Percentiles rank a stretch among this genome's conserved stretches.
Evolutionary conservation across 2,888 invertebrate genomes (phyloP).

Genomic region (Himalopsyche anomala): DNA sequence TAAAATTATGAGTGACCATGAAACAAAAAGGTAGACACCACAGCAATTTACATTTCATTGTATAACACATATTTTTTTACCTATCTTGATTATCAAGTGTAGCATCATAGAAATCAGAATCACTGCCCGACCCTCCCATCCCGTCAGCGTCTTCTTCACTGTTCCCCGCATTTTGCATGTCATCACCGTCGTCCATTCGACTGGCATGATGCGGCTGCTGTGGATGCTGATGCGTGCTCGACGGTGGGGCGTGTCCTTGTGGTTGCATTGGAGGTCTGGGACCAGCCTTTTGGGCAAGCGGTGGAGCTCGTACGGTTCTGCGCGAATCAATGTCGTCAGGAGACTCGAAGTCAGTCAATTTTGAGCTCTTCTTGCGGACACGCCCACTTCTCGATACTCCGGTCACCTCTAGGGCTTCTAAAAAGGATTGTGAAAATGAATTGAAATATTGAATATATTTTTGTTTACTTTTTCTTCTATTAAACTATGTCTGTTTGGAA

Average conservation of each 20-base stretch:
- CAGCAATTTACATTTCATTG: not conserved
- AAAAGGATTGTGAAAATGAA: not conserved
- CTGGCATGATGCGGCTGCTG: slow-evolving; percentile 63
- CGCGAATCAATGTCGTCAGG: slow-evolving; percentile 88
- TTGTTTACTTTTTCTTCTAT: no score
- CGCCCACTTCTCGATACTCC: slow-evolving; percentile 93
- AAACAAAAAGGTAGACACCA: not conserved
- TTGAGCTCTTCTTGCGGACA: slow-evolving; percentile 95
- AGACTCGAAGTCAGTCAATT: slow-evolving; percentile 94
- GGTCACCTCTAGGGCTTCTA: slow-evolving; percentile 85
- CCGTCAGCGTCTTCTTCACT: slow-evolving; percentile 71
- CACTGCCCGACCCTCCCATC: slow-evolving; percentile 70
- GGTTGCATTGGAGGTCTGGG: slow-evolving; percentile 39
- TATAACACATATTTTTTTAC: not conserved
- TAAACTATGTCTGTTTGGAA: no score
- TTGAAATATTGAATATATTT: not conserved
- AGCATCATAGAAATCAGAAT: slow-evolving; percentile 75
- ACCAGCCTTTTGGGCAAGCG: not conserved
- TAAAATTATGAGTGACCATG: not conserved
- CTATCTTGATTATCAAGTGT: slow-evolving; percentile 71
- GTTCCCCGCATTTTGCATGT: slow-evolving; percentile 67
- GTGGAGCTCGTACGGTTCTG: slow-evolving; percentile 49
- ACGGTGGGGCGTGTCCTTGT: slow-evolving; percentile 11
- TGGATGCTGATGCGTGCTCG: slow-evolving; percentile 46
- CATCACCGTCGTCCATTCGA: slow-evolving; percentile 68